A percentile compares a stretch with the other conserved stretches of the same genome.
phyloP scores from a whole-genome alignment of 2,113 vertebrate genomes.

The Coptodon rendalli region DNA sequence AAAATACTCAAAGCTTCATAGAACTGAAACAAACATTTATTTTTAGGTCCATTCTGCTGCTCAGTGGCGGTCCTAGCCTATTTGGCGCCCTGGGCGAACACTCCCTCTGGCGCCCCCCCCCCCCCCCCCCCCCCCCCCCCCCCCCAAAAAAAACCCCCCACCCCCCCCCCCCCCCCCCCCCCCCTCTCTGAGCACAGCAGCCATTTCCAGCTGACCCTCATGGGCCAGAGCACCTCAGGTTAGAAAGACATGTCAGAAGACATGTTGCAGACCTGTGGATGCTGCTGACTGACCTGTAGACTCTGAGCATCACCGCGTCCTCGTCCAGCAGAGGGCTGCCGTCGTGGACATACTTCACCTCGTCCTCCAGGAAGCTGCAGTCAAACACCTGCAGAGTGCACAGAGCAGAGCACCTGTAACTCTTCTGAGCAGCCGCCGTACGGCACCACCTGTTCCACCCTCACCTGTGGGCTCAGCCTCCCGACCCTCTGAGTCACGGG shows the following conservation, averaged over 20 bases:
- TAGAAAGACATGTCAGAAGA: not conserved
- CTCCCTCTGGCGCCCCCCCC: too few relatives aligned
- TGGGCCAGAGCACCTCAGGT: not conserved
- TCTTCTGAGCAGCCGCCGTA: not conserved
- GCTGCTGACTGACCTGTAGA: slow-evolving; percentile 60
- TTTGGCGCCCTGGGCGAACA: too few relatives aligned
- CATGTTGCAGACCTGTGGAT: not conserved
- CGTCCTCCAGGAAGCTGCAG: slow-evolving; percentile 64
- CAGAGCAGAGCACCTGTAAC: not conserved
- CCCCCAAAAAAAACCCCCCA: too few relatives aligned
- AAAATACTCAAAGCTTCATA: too few relatives aligned
- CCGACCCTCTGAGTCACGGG: slow-evolving; percentile 66
- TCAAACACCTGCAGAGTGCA: slow-evolving; percentile 67
- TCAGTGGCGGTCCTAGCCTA: too few relatives aligned
- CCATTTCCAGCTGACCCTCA: not conserved
- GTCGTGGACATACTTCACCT: slow-evolving; percentile 64
- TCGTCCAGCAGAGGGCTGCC: slow-evolving; percentile 67
- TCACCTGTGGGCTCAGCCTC: slow-evolving; percentile 55
- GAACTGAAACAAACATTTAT: too few relatives aligned
- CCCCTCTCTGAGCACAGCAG: not conserved
- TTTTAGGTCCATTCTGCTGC: too few relatives aligned
- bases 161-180: too few relatives aligned
- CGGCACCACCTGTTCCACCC: not conserved
- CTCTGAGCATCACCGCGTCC: slow-evolving; percentile 60
- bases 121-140: too few relatives aligned